These are phyloP conservation scores for Pyrocoelia pectoralis DNA, from an alignment of 2,888 invertebrate species.

Conservation along the genomic window DNA sequence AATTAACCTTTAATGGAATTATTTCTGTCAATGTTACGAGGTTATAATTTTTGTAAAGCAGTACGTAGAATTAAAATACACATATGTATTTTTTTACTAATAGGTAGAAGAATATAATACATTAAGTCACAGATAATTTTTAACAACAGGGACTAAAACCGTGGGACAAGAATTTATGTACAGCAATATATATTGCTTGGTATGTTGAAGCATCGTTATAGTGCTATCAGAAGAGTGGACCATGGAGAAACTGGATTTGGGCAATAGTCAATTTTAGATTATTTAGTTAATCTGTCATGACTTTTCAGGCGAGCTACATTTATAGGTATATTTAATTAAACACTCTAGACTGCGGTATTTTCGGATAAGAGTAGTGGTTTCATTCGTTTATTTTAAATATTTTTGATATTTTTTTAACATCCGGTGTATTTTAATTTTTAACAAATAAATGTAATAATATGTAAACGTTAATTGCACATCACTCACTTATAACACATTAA, in stretches of 20 bases:
- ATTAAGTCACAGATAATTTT: constrained; percentile 47
- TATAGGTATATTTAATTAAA: constrained; percentile 49
- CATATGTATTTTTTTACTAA: constrained; percentile 13
- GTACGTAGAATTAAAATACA: neutral
- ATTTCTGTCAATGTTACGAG: too few species aligned
- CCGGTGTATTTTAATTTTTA: constrained; percentile 17
- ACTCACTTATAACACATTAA: neutral
- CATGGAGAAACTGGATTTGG: constrained; percentile 39
- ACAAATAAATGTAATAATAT: neutral
- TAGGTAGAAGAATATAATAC: constrained; percentile 41
- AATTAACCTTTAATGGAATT: too few species aligned
- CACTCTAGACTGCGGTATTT: constrained; percentile 43
- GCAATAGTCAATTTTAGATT: constrained; percentile 34
- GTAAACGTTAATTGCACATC: neutral
- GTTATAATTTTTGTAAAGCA: neutral
- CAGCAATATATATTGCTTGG: constrained; percentile 51
- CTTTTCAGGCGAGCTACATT: constrained; percentile 42
- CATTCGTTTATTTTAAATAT: constrained; percentile 36
- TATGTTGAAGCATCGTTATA: constrained; percentile 52
- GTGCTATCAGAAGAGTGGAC: constrained; percentile 49
- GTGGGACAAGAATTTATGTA: constrained; percentile 55
- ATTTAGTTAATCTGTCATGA: constrained; percentile 30
- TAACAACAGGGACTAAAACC: constrained; percentile 48
- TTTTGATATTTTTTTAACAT: constrained; percentile 20
- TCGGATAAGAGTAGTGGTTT: constrained; percentile 44